Evolutionary conservation across 2,113 vertebrate genomes (phyloP), one percentile per base, ranked within the genome.

Genomic region (Tachuris rubrigastra): DNA sequence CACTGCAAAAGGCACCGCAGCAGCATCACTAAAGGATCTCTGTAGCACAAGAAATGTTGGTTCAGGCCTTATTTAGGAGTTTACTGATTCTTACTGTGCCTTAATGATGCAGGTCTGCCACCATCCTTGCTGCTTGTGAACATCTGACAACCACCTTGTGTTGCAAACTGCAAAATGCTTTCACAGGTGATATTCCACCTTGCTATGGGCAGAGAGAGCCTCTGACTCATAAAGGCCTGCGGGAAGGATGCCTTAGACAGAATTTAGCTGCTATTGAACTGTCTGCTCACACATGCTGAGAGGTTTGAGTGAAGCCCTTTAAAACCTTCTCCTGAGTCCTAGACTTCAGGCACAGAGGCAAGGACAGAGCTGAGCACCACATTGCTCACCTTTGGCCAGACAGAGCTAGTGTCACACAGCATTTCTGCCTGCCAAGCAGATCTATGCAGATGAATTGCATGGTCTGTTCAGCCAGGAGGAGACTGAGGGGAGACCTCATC

Each of bases 361-460:
- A 66, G 13, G n/a, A 37, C 1, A 4, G 21, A 69, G 23, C 8
- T 15, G 31, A 71, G 41, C 24, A 93, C 12, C 27, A n/a, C 3
- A 21, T 0, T 35, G n/a, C 24, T 9, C n/a, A 35, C 2, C 10
- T 83, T 80, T 55, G 18, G 30, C 37, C 63, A 56, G 35, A 63
- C 12, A 52, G 0, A 0, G 37, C 18, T 75, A 44, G 10, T 10
- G 23, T 72, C 27, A 39, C 21, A 2, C 14, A n/a, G 12, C 8
- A 22, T 37, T 74, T 89, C 50, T 88, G 19, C n/a, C 27, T 53
- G 14, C 23, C 2, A 2, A 30, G 15, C 18, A 47, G 6, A 10
- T 47, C 41, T 41, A 7, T 8, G 28, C 13, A 58, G 50, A 69
- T 9, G 12, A 46, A 68, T 25, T 35, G 16, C 5, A 41, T 53